Evolutionary conservation across 2,888 invertebrate species (phyloP).

Genomic region (Agonopterix arenella): DNA sequence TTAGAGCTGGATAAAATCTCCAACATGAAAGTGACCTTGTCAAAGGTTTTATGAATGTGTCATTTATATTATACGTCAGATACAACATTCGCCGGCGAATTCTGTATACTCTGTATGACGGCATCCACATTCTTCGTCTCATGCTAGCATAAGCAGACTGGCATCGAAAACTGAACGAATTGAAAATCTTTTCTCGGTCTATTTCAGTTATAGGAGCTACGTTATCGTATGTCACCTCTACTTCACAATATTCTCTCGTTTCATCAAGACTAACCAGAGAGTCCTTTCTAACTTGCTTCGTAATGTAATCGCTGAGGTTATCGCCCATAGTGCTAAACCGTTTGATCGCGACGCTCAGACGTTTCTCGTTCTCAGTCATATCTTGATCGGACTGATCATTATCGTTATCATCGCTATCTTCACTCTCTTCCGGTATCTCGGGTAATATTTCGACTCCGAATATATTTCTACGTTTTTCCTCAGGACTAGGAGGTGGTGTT

Average conservation of each 20-base stretch:
- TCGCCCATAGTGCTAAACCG: constrained; percentile 71
- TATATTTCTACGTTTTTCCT: constrained; percentile 63
- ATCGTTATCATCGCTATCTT: constrained; percentile 39
- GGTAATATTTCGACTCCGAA: constrained; percentile 72
- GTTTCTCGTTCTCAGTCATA: constrained; percentile 37
- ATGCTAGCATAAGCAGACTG: constrained; percentile 56
- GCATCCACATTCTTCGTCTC: constrained; percentile 54
- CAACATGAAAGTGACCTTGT: constrained; percentile 61
- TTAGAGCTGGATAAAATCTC: constrained; percentile 64
- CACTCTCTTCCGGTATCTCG: constrained; percentile 72
- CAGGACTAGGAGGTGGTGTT: constrained; percentile 65
- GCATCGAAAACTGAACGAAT: constrained; percentile 62
- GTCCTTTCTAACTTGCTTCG: constrained; percentile 56
- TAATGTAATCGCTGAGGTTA: constrained; percentile 66
- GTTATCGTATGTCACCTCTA: constrained; percentile 61
- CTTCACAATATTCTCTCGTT: constrained; percentile 47
- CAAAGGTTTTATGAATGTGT: constrained; percentile 64
- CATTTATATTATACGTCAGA: constrained; percentile 52
- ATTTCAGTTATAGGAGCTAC: constrained; percentile 62
- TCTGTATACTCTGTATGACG: constrained; percentile 61
- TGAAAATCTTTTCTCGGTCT: constrained; percentile 60
- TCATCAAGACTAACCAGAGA: constrained; percentile 35
- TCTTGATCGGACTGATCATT: constrained; percentile 30
- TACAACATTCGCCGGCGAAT: constrained; percentile 49
- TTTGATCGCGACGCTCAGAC: constrained; percentile 62